These are phyloP conservation scores for Dufourea novaeangliae DNA, from an alignment of 1,140 invertebrate species.

Conservation along the genomic window DNA sequence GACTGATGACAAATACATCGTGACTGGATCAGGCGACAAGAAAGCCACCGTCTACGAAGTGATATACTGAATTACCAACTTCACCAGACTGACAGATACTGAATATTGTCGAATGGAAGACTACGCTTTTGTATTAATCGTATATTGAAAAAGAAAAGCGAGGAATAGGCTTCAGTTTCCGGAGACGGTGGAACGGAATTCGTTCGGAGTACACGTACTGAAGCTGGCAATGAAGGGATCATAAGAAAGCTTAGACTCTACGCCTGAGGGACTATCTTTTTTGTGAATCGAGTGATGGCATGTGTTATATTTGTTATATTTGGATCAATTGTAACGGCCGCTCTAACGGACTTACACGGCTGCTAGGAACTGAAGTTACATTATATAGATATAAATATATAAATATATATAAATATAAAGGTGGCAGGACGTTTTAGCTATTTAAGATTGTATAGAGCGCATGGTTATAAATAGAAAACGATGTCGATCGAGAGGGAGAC, in stretches of 20 bases:
- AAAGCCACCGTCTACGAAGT: conserved; percentile 99
- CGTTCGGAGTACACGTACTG: background rate
- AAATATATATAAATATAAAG: conserved; percentile 50
- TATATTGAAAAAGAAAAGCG: conserved; percentile 15
- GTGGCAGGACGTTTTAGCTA: conserved; percentile 63
- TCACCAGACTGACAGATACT: conserved; percentile 37
- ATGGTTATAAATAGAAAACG: conserved; percentile 68
- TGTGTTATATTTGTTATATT: conserved; percentile 52
- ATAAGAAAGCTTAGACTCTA: background rate
- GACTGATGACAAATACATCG: conserved; percentile 98
- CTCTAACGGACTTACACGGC: background rate
- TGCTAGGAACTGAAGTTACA: conserved; percentile 59
- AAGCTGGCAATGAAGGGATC: background rate
- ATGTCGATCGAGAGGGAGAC: conserved; percentile 50
- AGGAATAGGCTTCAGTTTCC: background rate
- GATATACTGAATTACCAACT: conserved; percentile 87
- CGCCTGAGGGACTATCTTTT: background rate
- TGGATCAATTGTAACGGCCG: background rate
- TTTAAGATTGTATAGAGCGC: conserved; percentile 78
- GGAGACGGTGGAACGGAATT: background rate
- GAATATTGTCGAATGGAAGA: conserved; percentile 7
- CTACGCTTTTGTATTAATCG: conserved; percentile 75
- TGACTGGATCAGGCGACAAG: conserved; percentile 99
- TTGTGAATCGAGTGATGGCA: conserved; percentile 9
- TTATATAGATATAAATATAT: conserved; percentile 66